phyloP scores from a whole-genome alignment of 2,797 vertebrate genomes.

The Botia almorhae region DNA sequence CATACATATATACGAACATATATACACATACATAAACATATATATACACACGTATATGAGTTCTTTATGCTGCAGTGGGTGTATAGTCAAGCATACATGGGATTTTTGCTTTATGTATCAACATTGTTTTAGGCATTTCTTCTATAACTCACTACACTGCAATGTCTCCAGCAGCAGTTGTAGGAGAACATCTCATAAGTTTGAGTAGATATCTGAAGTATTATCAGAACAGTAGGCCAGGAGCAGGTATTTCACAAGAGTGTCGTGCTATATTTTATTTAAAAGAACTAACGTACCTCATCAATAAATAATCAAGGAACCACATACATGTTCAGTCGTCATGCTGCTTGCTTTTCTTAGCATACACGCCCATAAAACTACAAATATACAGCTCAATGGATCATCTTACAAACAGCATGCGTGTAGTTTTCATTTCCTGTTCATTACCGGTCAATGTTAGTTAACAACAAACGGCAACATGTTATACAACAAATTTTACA shows the following conservation, averaged over 20 bases:
- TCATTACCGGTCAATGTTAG: no score
- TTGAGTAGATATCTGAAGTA: slow-evolving; percentile 13
- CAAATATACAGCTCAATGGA: neutral
- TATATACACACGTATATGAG: no score
- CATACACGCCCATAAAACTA: no score
- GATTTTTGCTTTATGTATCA: no score
- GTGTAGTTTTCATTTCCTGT: neutral
- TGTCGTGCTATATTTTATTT: slow-evolving; percentile 11
- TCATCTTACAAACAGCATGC: neutral
- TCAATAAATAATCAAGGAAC: neutral
- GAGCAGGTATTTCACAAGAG: neutral
- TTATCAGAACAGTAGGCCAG: neutral
- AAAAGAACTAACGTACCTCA: neutral
- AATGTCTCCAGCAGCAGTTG: neutral
- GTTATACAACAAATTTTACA: no score
- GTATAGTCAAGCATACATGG: no score
- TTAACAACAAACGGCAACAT: no score
- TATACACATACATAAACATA: no score
- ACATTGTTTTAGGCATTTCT: no score
- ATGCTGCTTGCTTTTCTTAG: neutral
- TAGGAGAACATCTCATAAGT: slow-evolving; percentile 8
- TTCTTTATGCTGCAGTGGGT: no score
- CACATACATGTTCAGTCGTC: neutral
- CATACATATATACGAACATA: no score
- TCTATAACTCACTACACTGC: no score